These are phyloP conservation scores for Willisornis vidua DNA, from an alignment of 2,113 vertebrate species.

Conservation along the genomic window DNA sequence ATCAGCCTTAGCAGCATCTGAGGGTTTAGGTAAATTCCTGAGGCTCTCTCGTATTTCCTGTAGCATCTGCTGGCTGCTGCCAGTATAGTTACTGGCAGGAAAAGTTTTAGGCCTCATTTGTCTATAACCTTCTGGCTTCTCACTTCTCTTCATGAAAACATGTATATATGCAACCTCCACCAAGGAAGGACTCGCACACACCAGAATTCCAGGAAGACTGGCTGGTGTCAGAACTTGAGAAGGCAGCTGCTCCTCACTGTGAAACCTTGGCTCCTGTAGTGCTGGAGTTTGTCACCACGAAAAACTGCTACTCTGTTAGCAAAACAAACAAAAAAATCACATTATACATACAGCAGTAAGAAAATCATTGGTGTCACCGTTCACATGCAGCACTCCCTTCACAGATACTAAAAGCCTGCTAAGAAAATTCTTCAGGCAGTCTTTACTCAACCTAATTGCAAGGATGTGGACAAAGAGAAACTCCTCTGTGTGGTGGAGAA, in stretches of 20 bases:
- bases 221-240: constrained; percentile 10
- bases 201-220: constrained; percentile 34
- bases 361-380: neutral
- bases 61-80: constrained; percentile 96
- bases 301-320: constrained; percentile 46
- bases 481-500: neutral
- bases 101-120: constrained; percentile 99
- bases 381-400: neutral
- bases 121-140: constrained; percentile 96
- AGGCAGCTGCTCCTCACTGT: constrained; percentile 1
- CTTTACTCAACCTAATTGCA: neutral
- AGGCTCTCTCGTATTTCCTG: constrained; percentile 97
- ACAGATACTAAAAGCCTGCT: neutral
- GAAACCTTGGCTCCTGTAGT: neutral
- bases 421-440: neutral
- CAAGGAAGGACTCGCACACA: constrained; percentile 70
- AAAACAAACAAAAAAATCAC: neutral
- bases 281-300: neutral
- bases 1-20: constrained; percentile 87
- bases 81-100: constrained; percentile 92
- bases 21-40: constrained; percentile 90
- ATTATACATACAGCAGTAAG: neutral
- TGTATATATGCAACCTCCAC: constrained; percentile 78
- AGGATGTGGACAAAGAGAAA: neutral
- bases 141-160: constrained; percentile 98